phyloP scores from a whole-genome alignment of 2,797 vertebrate genomes.

The Microhierax caerulescens region DNA sequence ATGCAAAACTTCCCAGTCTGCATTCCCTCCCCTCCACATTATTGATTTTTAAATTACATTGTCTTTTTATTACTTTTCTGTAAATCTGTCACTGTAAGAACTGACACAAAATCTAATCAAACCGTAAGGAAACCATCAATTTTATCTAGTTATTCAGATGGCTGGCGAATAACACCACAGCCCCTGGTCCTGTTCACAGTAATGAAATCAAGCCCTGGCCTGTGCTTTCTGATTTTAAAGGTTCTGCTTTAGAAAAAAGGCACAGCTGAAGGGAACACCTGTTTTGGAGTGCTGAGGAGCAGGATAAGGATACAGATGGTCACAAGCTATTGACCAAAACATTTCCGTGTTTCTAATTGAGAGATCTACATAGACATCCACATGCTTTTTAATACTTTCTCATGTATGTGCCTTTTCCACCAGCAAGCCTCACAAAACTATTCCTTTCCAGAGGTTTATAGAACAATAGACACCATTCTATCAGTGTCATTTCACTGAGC shows the following conservation, averaged over 20 bases:
- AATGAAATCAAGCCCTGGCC: constrained; percentile 49
- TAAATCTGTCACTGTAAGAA: constrained; percentile 60
- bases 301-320: not conserved
- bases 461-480: not conserved
- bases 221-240: constrained; percentile 1
- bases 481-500: not conserved
- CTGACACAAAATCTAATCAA: constrained; percentile 70
- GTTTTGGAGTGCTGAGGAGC: not conserved
- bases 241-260: constrained; percentile 7
- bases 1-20: constrained; percentile 28
- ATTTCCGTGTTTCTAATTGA: not conserved
- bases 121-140: constrained; percentile 59
- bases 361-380: not conserved
- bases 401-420: not conserved
- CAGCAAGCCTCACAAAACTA: not conserved
- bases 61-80: constrained; percentile 66
- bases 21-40: not conserved
- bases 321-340: not conserved
- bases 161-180: constrained; percentile 50
- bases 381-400: not conserved
- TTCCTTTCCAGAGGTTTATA: not conserved
- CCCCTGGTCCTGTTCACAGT: constrained; percentile 16
- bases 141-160: constrained; percentile 66
- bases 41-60: constrained; percentile 73
- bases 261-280: not conserved